These are phyloP conservation scores for Laodelphax striatellus DNA, from an alignment of 1,140 invertebrate species.

Conservation along the genomic window DNA sequence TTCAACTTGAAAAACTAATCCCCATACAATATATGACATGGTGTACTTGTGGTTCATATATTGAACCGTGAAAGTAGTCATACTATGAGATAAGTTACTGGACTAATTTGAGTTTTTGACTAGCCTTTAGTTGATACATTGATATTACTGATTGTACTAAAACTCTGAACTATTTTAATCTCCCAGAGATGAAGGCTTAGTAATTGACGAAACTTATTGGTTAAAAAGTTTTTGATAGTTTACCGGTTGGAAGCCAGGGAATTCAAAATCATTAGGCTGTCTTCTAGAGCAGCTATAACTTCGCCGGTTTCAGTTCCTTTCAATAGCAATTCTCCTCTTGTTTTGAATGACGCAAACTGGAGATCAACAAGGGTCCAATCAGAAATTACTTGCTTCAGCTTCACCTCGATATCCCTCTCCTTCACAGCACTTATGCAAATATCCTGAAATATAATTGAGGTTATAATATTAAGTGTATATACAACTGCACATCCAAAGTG, in stretches of 20 bases:
- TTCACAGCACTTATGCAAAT: conserved; percentile 84
- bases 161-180: background rate
- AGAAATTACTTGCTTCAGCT: conserved; percentile 68
- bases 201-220: no score
- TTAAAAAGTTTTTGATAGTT: conserved; percentile 7
- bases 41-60: no score
- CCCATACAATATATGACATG: no score
- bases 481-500: no score
- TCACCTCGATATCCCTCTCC: conserved; percentile 83
- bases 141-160: no score
- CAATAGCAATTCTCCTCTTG: conserved; percentile 67
- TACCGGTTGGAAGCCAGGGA: conserved; percentile 73
- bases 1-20: no score
- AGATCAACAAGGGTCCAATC: conserved; percentile 72
- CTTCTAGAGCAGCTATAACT: conserved; percentile 69
- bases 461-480: background rate
- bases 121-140: no score
- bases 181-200: background rate
- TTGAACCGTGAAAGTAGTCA: no score
- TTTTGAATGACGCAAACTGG: conserved; percentile 71
- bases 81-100: no score
- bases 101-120: no score
- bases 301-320: conserved; percentile 66
- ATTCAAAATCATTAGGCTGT: conserved; percentile 78
- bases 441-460: conserved; percentile 39